These are phyloP conservation scores for Upupa epops DNA, from an alignment of 2,113 vertebrate species.

Conservation along the genomic window DNA sequence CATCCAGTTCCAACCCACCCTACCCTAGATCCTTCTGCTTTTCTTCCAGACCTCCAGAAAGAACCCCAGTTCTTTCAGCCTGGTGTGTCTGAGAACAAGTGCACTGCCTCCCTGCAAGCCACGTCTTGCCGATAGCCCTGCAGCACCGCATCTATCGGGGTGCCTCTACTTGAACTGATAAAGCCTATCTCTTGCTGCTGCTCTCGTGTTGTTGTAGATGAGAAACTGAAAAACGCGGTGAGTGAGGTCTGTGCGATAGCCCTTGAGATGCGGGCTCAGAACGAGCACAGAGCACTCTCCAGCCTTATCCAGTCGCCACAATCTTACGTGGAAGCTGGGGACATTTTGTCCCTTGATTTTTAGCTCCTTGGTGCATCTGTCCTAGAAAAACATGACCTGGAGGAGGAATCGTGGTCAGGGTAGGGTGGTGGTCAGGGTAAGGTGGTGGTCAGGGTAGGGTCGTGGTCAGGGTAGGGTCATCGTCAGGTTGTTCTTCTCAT, in stretches of 20 bases:
- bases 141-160: not conserved
- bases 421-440: not conserved
- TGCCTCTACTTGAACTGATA: conserved; percentile 38
- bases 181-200: conserved; percentile 37
- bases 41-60: not conserved
- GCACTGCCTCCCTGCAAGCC: conserved; percentile 31
- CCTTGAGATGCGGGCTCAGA: not conserved
- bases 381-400: not conserved
- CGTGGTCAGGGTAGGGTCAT: not conserved
- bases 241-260: not conserved
- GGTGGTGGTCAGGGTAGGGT: too few relatives aligned
- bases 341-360: not conserved
- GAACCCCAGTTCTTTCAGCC: not conserved
- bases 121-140: conserved; percentile 25
- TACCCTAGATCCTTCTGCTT: too few relatives aligned
- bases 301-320: not conserved
- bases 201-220: conserved; percentile 32
- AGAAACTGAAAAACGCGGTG: conserved; percentile 45
- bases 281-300: not conserved
- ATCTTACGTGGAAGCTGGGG: not conserved
- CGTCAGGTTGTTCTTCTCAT: not conserved
- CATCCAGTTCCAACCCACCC: too few relatives aligned
- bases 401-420: not conserved
- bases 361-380: not conserved
- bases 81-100: not conserved